Conservation (phyloP, 92 coral and sea anemone genomes). For the Chrysogorgia sp. region DNA sequence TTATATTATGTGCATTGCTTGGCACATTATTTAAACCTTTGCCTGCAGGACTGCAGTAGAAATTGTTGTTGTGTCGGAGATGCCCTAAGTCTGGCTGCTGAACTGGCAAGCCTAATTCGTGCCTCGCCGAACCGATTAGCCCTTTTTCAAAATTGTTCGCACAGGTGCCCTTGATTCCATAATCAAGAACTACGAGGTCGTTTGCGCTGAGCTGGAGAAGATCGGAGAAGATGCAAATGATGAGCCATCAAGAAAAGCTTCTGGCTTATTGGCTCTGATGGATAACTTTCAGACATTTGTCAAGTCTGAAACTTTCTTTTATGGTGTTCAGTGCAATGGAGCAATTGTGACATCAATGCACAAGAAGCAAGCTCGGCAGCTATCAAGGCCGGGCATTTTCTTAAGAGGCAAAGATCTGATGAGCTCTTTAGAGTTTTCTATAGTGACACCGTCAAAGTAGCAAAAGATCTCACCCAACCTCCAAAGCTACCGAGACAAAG, state of each 20-base stretch:
- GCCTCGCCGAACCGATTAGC: conserved; percentile 9
- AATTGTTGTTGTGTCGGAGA: conserved; percentile 6
- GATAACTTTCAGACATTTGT: neutral
- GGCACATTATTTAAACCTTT: conserved; percentile 1
- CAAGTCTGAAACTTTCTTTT: neutral
- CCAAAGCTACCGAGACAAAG: conserved; percentile 49
- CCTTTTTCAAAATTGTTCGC: conserved; percentile 10
- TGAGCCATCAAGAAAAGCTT: too few species aligned
- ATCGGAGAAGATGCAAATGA: too few species aligned
- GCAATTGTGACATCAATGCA: conserved; percentile 6
- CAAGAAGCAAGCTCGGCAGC: conserved; percentile 51
- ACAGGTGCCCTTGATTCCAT: conserved; percentile 26
- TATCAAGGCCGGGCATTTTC: conserved; percentile 3
- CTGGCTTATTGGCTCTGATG: conserved; percentile 5
- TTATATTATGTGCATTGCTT: conserved; percentile 1
- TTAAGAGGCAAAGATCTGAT: conserved; percentile 17
- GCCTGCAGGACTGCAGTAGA: conserved; percentile 16
- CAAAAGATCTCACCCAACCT: conserved; percentile 20
- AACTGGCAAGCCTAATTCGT: neutral
- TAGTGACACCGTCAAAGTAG: neutral
- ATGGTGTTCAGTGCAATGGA: conserved; percentile 29
- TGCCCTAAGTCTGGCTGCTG: conserved; percentile 3
- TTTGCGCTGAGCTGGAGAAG: neutral
- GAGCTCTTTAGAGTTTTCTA: conserved; percentile 1
- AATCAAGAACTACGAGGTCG: conserved; percentile 2